Percentiles rank a stretch among this genome's conserved stretches.
These are phyloP conservation scores for Oncorhynchus mykiss DNA, from an alignment of 2,113 vertebrate genomes.

Conservation along the genomic window DNA sequence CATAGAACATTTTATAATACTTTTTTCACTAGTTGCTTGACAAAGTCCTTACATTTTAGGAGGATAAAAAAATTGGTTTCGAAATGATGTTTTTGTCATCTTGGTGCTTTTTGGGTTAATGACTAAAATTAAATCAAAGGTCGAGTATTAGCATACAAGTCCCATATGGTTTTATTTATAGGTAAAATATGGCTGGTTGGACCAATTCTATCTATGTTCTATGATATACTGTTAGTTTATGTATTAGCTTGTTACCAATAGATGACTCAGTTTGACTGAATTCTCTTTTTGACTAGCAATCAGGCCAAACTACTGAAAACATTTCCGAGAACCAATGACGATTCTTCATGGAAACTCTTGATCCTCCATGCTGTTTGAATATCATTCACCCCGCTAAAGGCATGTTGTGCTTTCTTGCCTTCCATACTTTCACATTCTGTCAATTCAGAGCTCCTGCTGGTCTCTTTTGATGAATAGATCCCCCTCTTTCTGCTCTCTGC, in stretches of 20 bases:
- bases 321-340: not conserved
- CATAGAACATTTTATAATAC: no score
- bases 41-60: no score
- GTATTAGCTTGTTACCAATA: not conserved
- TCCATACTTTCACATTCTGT: constrained; percentile 18
- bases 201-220: no score
- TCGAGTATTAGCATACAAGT: no score
- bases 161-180: no score
- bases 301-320: not conserved
- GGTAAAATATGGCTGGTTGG: no score
- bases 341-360: not conserved
- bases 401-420: not conserved
- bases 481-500: not conserved
- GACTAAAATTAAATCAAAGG: no score
- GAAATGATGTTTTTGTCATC: no score
- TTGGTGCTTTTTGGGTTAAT: no score
- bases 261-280: not conserved
- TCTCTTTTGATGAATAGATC: constrained; percentile 29
- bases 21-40: no score
- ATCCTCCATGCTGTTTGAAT: constrained; percentile 3
- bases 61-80: no score
- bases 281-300: not conserved
- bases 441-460: constrained; percentile 25
- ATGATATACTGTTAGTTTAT: not conserved
- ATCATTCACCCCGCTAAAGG: constrained; percentile 12